These are phyloP conservation scores for Hemaris fuciformis DNA, from an alignment of 2,888 invertebrate genomes.

Conservation along the genomic window DNA sequence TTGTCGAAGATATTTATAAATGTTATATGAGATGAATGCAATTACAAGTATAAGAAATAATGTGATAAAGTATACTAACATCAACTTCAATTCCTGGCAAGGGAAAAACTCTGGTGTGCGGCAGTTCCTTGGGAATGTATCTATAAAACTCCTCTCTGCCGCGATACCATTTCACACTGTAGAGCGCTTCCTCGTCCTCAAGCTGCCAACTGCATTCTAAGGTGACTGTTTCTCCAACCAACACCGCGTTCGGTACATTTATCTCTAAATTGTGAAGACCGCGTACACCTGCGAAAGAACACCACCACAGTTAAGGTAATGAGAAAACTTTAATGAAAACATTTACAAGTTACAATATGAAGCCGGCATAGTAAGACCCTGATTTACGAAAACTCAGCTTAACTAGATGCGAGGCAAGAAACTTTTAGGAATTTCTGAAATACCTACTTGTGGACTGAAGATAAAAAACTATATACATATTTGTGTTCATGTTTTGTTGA, in stretches of 20 bases:
- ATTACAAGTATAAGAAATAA: not conserved
- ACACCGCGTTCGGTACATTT: conserved; percentile 86
- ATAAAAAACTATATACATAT: not conserved
- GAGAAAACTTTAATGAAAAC: not conserved
- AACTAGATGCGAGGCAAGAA: not conserved
- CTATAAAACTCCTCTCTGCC: conserved; percentile 89
- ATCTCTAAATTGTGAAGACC: conserved; percentile 86
- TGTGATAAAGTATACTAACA: conserved; percentile 78
- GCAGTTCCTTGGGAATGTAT: conserved; percentile 89
- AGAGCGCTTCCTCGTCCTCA: conserved; percentile 85
- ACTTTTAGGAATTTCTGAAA: not conserved
- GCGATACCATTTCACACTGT: conserved; percentile 92
- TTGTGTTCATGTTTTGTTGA: not conserved
- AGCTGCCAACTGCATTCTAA: conserved; percentile 89
- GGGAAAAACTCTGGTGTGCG: conserved; percentile 87
- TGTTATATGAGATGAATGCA: not conserved
- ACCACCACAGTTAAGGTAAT: not conserved
- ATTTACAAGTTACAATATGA: not conserved
- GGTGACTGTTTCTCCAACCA: conserved; percentile 87
- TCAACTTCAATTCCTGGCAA: conserved; percentile 86
- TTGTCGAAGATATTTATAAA: no score
- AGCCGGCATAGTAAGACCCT: not conserved
- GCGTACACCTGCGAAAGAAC: conserved; percentile 69
- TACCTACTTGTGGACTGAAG: not conserved
- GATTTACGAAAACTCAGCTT: not conserved